Evolutionary conservation across 2,113 vertebrate genomes (phyloP).

Genomic region (Austrofundulus limnaeus): DNA sequence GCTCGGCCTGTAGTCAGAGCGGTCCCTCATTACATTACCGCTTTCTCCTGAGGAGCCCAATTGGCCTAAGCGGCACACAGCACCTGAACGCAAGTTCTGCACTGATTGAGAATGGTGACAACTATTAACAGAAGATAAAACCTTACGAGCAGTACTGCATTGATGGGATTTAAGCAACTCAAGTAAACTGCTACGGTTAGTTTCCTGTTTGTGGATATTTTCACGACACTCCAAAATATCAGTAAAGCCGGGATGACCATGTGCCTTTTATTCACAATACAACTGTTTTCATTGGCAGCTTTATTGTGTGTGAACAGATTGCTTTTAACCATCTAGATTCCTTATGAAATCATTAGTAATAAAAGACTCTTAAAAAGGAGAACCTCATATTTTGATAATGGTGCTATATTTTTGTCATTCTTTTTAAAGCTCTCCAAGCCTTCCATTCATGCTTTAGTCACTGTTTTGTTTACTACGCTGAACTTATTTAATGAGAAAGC

Average conservation of each 20-base stretch:
- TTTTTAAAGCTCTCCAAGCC: neutral
- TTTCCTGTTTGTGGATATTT: neutral
- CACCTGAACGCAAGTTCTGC: conserved; percentile 30
- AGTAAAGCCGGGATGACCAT: conserved; percentile 45
- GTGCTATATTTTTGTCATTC: neutral
- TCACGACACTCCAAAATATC: neutral
- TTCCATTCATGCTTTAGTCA: conserved; percentile 5
- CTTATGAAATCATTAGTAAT: conserved; percentile 44
- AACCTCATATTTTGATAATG: neutral
- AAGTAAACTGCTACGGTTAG: conserved; percentile 7
- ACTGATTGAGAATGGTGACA: conserved; percentile 64
- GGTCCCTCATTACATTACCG: conserved; percentile 75
- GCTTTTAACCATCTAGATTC: conserved; percentile 36
- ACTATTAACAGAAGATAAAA: conserved; percentile 28
- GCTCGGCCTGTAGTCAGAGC: conserved; percentile 44
- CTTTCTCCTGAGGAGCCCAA: conserved; percentile 65
- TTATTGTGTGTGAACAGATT: conserved; percentile 9
- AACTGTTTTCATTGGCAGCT: no score
- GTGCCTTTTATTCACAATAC: conserved; percentile 11
- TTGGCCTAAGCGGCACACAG: conserved; percentile 62
- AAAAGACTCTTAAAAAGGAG: conserved; percentile 16
- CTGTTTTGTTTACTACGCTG: conserved; percentile 32
- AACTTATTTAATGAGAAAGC: conserved; percentile 63
- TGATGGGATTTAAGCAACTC: conserved; percentile 10
- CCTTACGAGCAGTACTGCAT: neutral